Evolutionary conservation across 2,888 invertebrate genomes (phyloP).

Genomic region (Tridacna crocea): DNA sequence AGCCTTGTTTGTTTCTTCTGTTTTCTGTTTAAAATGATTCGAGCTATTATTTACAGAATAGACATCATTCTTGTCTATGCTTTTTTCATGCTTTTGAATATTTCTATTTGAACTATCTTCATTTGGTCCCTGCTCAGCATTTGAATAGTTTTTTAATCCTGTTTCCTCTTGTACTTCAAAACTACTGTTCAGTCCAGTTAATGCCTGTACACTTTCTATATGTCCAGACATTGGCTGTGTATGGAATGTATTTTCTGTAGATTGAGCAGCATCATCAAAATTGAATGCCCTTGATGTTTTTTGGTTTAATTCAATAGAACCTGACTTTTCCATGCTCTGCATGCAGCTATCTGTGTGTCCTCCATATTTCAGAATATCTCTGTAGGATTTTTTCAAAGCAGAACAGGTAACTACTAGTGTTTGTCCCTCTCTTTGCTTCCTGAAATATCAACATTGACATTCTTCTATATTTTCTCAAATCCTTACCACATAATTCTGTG

Average conservation of each 20-base stretch:
- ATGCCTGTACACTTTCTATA: too few species aligned
- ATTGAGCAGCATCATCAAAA: not conserved
- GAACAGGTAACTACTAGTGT: constrained; percentile 80
- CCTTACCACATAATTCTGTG: too few species aligned
- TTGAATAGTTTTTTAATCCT: not conserved
- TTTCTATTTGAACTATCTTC: not conserved
- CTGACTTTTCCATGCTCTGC: not conserved
- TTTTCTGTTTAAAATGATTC: not conserved
- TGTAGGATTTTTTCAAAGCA: constrained; percentile 80
- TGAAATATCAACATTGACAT: not conserved
- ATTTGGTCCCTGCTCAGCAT: not conserved
- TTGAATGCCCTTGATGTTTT: not conserved
- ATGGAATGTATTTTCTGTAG: not conserved
- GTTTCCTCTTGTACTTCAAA: not conserved
- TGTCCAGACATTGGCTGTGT: not conserved
- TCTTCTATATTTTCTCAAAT: too few species aligned
- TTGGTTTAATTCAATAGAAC: not conserved
- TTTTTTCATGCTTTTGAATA: not conserved
- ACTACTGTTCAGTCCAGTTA: too few species aligned
- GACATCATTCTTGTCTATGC: not conserved
- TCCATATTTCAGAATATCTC: constrained; percentile 69
- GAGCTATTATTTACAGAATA: not conserved
- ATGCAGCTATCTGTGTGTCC: not conserved
- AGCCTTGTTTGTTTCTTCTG: not conserved
- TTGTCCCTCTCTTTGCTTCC: not conserved